These are phyloP conservation scores for Sibirionetta formosa DNA, from an alignment of 2,797 vertebrate species.

Conservation along the genomic window DNA sequence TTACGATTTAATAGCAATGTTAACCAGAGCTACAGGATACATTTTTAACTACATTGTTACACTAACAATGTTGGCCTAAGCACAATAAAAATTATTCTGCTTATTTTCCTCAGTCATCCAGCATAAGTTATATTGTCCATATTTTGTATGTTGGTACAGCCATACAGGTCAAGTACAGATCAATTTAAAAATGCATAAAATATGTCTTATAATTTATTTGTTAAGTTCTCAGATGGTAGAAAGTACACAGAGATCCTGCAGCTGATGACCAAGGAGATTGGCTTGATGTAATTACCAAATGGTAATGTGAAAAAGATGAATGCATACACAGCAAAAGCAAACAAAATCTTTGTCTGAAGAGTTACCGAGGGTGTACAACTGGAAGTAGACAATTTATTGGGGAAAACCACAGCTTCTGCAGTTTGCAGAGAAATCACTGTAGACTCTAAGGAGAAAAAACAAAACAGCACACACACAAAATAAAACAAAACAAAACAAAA, in stretches of 20 bases:
- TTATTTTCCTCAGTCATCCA: not conserved
- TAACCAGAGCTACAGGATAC: not conserved
- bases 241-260: not conserved
- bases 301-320: slow-evolving; percentile 11
- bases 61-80: not conserved
- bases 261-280: slow-evolving; percentile 21
- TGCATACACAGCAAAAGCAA: not conserved
- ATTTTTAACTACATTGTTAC: not conserved
- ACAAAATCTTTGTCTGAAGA: slow-evolving; percentile 32
- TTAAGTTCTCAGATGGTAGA: not conserved
- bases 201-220: not conserved
- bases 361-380: not conserved
- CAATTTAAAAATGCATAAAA: not conserved
- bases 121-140: not conserved
- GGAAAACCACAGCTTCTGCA: not conserved
- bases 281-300: slow-evolving; percentile 8
- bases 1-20: not conserved
- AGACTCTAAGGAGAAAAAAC: not conserved
- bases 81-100: not conserved
- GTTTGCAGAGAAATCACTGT: not conserved
- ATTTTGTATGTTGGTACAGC: not conserved
- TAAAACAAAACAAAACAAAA: not conserved
- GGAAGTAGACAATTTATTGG: not conserved
- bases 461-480: too few relatives aligned
- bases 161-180: not conserved